These are phyloP conservation scores for Acestrorhynchus altus DNA, from an alignment of 2,797 vertebrate genomes.

Conservation along the genomic window DNA sequence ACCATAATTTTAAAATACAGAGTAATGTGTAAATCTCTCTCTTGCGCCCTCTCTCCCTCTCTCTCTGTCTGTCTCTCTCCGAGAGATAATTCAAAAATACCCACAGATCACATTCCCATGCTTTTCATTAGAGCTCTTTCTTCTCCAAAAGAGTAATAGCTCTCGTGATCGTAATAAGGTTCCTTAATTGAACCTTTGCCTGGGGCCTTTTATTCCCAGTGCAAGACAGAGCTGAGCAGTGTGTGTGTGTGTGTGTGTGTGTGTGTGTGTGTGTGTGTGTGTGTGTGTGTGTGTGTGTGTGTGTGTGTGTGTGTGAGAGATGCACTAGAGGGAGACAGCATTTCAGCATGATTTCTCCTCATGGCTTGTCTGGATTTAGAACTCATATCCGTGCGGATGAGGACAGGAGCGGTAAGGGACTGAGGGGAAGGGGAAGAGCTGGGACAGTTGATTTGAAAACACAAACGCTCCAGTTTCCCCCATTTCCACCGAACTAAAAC, in stretches of 20 bases:
- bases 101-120: slow-evolving; percentile 29
- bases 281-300: slow-evolving; percentile 4
- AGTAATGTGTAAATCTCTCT: slow-evolving; percentile 3
- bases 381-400: not conserved
- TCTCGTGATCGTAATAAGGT: slow-evolving; percentile 41
- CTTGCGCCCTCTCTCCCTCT: not conserved
- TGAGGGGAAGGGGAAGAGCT: not conserved
- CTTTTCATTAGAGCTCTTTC: slow-evolving; percentile 48
- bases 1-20: slow-evolving; percentile 19
- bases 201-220: slow-evolving; percentile 37
- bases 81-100: slow-evolving; percentile 27
- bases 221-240: slow-evolving; percentile 20
- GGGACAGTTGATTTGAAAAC: not conserved
- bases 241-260: slow-evolving; percentile 22
- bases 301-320: slow-evolving; percentile 1
- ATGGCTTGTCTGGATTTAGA: not conserved
- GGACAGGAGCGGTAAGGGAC: slow-evolving; percentile 9
- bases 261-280: slow-evolving; percentile 8
- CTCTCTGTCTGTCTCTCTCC: not conserved
- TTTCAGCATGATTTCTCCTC: slow-evolving; percentile 32
- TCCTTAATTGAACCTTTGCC: slow-evolving; percentile 57
- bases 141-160: slow-evolving; percentile 37
- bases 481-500: not conserved
- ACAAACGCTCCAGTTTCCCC: not conserved
- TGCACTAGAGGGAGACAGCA: slow-evolving; percentile 16